Evolutionary conservation across 1,140 invertebrate genomes (phyloP).

Genomic region (Pseudomyrmex cubaensis): DNA sequence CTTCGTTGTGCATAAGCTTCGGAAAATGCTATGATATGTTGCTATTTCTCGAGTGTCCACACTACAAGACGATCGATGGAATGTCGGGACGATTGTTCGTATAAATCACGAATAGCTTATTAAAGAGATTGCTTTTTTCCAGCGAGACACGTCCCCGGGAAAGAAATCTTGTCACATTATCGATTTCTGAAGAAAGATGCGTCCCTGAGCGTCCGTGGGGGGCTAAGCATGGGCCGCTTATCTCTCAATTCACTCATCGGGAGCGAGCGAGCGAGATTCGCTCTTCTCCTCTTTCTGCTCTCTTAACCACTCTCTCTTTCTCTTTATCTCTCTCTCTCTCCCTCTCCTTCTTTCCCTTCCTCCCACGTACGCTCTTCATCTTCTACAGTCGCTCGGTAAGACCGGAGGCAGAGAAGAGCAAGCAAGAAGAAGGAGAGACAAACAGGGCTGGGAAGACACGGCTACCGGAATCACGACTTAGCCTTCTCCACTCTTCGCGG

Average conservation of each 20-base stretch:
- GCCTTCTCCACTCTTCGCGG: conserved; percentile 82
- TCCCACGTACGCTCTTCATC: conserved; percentile 23
- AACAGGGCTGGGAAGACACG: conserved; percentile 76
- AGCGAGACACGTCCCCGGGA: background rate
- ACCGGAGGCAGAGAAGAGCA: conserved; percentile 13
- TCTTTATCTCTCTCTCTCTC: conserved; percentile 10
- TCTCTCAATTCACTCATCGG: conserved; percentile 81
- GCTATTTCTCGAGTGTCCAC: too few relatives aligned
- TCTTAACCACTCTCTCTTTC: conserved; percentile 19
- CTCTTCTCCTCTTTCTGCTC: conserved; percentile 18
- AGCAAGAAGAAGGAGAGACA: conserved; percentile 44
- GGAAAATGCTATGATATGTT: too few relatives aligned
- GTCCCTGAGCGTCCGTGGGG: conserved; percentile 69
- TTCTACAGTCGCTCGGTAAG: conserved; percentile 27
- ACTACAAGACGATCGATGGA: too few relatives aligned
- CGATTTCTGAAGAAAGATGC: conserved; percentile 62
- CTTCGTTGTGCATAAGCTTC: too few relatives aligned
- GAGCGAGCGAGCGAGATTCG: conserved; percentile 61
- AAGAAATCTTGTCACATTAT: background rate
- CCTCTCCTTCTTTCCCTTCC: conserved; percentile 38
- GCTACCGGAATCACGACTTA: conserved; percentile 85
- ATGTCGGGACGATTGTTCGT: background rate
- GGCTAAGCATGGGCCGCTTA: conserved; percentile 79
- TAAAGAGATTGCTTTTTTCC: background rate
- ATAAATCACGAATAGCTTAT: background rate